A percentile compares a stretch with the other conserved stretches of the same genome.
These are phyloP conservation scores for Brotula barbata DNA, from an alignment of 2,797 vertebrate species.

Conservation along the genomic window DNA sequence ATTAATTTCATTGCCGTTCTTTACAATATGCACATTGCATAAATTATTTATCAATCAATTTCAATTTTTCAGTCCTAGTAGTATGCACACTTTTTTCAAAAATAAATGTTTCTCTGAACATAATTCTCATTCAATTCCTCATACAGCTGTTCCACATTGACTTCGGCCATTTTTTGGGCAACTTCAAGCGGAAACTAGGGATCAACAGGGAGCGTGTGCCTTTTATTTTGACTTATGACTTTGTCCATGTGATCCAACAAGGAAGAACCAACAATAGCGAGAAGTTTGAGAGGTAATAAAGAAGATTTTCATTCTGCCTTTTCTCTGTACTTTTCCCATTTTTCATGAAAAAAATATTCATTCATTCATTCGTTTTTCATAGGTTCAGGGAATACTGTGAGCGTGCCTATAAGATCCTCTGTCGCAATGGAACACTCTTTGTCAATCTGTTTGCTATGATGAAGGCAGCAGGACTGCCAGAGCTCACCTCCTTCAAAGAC, in stretches of 20 bases:
- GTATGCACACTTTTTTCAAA: no score
- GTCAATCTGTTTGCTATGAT: conserved; percentile 97
- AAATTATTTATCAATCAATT: no score
- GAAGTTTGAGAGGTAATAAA: conserved; percentile 92
- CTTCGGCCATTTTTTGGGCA: conserved; percentile 97
- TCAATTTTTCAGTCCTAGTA: no score
- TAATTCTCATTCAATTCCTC: conserved; percentile 12
- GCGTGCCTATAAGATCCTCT: conserved; percentile 93
- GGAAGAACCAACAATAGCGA: conserved; percentile 94
- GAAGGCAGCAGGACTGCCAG: conserved; percentile 96
- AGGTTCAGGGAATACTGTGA: conserved; percentile 96
- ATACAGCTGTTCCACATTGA: conserved; percentile 96
- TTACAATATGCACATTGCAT: no score
- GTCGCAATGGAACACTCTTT: conserved; percentile 92
- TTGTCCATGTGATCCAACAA: conserved; percentile 98
- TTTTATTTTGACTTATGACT: conserved; percentile 97
- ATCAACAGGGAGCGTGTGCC: conserved; percentile 98
- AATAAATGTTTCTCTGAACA: conserved; percentile 9
- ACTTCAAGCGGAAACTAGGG: conserved; percentile 98
- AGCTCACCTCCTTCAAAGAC: conserved; percentile 96
- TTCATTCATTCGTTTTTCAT: conserved; percentile 32
- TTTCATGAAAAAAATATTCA: no score
- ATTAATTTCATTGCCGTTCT: no score
- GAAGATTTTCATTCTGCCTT: neutral
- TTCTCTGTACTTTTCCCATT: neutral